These are phyloP conservation scores for Heliconius melpomene DNA, from an alignment of 1,140 invertebrate genomes.

Conservation along the genomic window DNA sequence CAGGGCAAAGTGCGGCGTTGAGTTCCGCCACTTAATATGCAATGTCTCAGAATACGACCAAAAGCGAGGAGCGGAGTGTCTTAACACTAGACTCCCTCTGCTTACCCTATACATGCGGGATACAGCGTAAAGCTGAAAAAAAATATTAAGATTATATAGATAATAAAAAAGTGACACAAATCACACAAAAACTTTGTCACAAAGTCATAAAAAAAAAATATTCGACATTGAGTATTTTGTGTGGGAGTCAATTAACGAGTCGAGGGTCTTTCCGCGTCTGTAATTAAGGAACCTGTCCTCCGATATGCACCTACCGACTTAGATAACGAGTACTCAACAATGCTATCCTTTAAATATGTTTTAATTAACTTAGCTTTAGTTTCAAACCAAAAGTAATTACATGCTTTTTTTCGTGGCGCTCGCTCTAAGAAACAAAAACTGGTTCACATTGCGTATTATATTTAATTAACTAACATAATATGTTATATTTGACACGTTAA, in stretches of 20 bases:
- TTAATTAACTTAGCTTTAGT: not conserved
- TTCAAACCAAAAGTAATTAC: not conserved
- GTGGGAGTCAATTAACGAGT: constrained; percentile 37
- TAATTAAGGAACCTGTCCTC: constrained; percentile 27
- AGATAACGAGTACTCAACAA: constrained; percentile 18
- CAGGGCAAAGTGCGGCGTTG: too few species aligned
- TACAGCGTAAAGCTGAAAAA: too few species aligned
- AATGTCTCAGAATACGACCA: accelerated
- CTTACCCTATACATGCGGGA: too few species aligned
- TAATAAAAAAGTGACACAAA: not conserved
- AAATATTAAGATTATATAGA: too few species aligned
- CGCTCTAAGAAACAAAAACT: constrained; percentile 1
- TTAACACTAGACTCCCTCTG: too few species aligned
- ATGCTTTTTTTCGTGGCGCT: constrained; percentile 1
- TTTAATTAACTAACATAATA: not conserved
- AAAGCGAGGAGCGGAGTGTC: too few species aligned
- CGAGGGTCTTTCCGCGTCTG: constrained; percentile 24
- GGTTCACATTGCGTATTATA: not conserved
- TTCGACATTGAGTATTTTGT: constrained; percentile 28
- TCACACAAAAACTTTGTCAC: constrained; percentile 10
- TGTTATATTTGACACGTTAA: not conserved
- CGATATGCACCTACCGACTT: constrained; percentile 4
- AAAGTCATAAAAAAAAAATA: constrained; percentile 19
- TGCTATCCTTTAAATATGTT: constrained; percentile 14
- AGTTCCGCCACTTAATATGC: too few species aligned